Evolutionary conservation across 2,113 vertebrate species (phyloP).

Genomic region (Chauna torquata): DNA sequence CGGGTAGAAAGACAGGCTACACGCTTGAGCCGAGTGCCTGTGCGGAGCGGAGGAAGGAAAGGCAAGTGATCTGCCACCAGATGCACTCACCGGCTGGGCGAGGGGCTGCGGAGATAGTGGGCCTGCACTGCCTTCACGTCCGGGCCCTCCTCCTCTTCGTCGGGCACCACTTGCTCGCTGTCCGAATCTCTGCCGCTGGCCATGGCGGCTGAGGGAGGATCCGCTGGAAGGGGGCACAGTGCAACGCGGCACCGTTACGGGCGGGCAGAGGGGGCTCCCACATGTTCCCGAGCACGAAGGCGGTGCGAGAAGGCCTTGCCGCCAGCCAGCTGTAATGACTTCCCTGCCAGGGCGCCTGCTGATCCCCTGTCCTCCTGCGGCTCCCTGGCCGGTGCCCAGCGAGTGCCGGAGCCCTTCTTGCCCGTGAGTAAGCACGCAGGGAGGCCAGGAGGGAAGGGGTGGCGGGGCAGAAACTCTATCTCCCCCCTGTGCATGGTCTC

Average conservation of each 20-base stretch:
- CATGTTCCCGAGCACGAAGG: background rate
- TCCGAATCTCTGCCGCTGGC: slow-evolving; percentile 75
- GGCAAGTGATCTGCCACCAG: background rate
- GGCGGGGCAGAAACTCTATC: slow-evolving; percentile 36
- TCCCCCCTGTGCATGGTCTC: background rate
- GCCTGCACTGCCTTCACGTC: slow-evolving; percentile 83
- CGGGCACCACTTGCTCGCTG: slow-evolving; percentile 74
- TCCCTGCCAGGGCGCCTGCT: background rate
- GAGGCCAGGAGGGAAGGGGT: slow-evolving; percentile 19
- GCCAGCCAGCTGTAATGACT: accelerated
- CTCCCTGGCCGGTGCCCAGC: slow-evolving; percentile 20
- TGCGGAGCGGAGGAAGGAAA: background rate
- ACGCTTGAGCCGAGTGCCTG: background rate
- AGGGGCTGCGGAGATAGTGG: slow-evolving; percentile 90
- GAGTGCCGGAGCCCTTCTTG: background rate
- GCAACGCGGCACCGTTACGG: background rate
- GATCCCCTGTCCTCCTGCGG: background rate
- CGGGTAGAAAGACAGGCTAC: background rate
- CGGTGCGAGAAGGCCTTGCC: background rate
- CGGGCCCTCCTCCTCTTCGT: slow-evolving; percentile 61
- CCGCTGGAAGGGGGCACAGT: background rate
- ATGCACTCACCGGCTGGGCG: slow-evolving; percentile 83
- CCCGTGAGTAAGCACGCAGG: slow-evolving; percentile 16
- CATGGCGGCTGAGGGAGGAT: slow-evolving; percentile 72
- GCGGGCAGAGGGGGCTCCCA: background rate